Evolutionary conservation across 2,797 vertebrate species (phyloP).

Genomic region (Galago senegalensis): DNA sequence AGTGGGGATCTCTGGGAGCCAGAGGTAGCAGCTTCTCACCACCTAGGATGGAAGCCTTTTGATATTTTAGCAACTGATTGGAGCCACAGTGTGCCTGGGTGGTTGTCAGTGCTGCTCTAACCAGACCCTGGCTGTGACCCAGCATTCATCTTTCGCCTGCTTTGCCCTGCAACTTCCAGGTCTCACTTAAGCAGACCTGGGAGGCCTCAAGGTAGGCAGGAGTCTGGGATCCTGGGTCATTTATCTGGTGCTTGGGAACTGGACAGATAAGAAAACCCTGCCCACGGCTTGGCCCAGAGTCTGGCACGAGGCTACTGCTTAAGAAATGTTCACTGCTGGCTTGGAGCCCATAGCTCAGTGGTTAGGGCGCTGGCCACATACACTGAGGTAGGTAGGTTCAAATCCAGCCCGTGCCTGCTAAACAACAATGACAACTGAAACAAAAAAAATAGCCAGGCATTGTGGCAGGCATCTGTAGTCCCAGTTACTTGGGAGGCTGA

Average conservation of each 20-base stretch:
- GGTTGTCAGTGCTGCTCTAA: accelerated
- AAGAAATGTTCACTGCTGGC: no score
- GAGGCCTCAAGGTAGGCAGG: neutral
- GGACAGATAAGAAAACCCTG: neutral
- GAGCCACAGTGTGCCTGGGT: accelerated
- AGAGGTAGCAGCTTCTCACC: neutral
- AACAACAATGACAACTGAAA: no score
- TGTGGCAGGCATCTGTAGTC: no score
- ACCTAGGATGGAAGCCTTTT: neutral
- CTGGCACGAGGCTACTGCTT: neutral
- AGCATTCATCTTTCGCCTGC: accelerated
- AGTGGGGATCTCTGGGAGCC: neutral
- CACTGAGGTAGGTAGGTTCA: no score
- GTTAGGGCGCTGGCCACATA: no score
- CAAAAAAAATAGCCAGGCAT: no score
- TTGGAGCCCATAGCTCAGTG: no score
- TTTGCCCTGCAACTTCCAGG: accelerated
- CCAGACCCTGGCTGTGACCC: neutral
- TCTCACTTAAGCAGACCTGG: neutral
- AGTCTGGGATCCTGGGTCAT: neutral
- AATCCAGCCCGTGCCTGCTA: no score
- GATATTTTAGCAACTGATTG: neutral
- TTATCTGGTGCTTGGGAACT: neutral
- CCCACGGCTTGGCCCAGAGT: neutral
- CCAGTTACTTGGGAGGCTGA: no score